phyloP scores from a whole-genome alignment of 2,888 invertebrate species.

The Spisula subtruncata region DNA sequence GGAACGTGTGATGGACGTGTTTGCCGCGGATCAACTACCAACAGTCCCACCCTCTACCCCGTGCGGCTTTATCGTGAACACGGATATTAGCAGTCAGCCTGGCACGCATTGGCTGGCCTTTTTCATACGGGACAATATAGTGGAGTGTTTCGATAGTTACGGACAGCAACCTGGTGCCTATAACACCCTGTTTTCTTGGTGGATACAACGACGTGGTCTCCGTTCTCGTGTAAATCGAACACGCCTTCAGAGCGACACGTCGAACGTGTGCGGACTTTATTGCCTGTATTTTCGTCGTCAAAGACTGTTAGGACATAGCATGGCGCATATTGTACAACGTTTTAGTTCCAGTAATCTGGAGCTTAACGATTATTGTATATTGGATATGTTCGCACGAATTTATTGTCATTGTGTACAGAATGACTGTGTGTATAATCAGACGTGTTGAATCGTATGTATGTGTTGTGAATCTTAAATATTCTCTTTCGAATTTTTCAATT shows the following conservation, averaged over 20 bases:
- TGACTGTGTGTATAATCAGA: too few species aligned
- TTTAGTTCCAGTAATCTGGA: slow-evolving; percentile 26
- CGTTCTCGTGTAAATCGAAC: too few species aligned
- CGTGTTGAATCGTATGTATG: too few species aligned
- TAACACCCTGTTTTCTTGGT: too few species aligned
- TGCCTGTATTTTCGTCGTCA: slow-evolving; percentile 53
- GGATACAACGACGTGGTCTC: too few species aligned
- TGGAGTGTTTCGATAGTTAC: slow-evolving; percentile 53
- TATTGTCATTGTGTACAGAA: too few species aligned
- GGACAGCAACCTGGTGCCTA: slow-evolving; percentile 17
- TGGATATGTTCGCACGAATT: too few species aligned
- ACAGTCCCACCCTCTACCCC: background rate
- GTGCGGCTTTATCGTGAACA: slow-evolving; percentile 58
- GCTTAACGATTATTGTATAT: slow-evolving; percentile 42
- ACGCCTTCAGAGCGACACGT: slow-evolving; percentile 50
- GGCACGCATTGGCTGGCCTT: slow-evolving; percentile 62
- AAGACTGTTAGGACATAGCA: slow-evolving; percentile 35
- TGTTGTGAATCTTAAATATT: too few species aligned
- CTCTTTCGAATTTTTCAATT: too few species aligned
- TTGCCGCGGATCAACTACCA: slow-evolving; percentile 52
- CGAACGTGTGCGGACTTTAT: slow-evolving; percentile 53
- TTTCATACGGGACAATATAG: slow-evolving; percentile 28
- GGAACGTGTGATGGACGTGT: slow-evolving; percentile 42
- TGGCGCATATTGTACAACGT: slow-evolving; percentile 32
- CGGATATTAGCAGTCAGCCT: slow-evolving; percentile 39